Evolutionary conservation across 2,888 invertebrate species (phyloP).

Genomic region (Adelognathus sp.): DNA sequence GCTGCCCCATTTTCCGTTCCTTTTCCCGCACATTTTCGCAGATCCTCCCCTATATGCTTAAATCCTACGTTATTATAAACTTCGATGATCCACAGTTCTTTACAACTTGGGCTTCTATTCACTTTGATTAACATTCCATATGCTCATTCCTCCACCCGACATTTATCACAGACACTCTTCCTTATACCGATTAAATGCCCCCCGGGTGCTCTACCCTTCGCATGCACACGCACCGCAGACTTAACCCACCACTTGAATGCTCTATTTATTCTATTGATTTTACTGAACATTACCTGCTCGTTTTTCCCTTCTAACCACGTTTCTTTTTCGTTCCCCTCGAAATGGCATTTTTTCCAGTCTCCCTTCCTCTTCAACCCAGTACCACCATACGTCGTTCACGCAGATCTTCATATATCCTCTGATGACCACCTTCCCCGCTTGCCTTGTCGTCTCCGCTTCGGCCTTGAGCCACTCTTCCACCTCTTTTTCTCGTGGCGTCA

Average conservation of each 20-base stretch:
- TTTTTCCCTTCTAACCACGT: constrained; percentile 26
- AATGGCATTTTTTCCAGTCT: constrained; percentile 19
- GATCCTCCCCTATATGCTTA: background rate
- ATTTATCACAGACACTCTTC: background rate
- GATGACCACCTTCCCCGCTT: background rate
- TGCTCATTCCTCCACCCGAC: constrained; percentile 32
- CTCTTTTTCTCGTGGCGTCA: constrained; percentile 24
- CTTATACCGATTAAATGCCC: constrained; percentile 32
- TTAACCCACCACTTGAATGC: constrained; percentile 18
- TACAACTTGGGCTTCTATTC: background rate
- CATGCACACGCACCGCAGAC: background rate
- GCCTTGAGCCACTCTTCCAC: constrained; percentile 14
- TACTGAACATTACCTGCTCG: background rate
- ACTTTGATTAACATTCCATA: constrained; percentile 21
- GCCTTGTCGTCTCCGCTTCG: background rate
- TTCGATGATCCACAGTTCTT: background rate
- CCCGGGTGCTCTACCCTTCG: constrained; percentile 13
- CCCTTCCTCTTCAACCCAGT: constrained; percentile 28
- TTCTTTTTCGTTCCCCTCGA: constrained; percentile 3
- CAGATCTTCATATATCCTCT: constrained; percentile 7
- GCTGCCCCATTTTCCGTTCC: background rate
- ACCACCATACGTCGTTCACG: background rate
- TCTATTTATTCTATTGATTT: background rate
- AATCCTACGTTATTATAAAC: constrained; percentile 21
- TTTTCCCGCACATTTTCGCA: background rate